These are phyloP conservation scores for Euplagia quadripunctaria DNA, from an alignment of 2,888 invertebrate species.

Conservation along the genomic window DNA sequence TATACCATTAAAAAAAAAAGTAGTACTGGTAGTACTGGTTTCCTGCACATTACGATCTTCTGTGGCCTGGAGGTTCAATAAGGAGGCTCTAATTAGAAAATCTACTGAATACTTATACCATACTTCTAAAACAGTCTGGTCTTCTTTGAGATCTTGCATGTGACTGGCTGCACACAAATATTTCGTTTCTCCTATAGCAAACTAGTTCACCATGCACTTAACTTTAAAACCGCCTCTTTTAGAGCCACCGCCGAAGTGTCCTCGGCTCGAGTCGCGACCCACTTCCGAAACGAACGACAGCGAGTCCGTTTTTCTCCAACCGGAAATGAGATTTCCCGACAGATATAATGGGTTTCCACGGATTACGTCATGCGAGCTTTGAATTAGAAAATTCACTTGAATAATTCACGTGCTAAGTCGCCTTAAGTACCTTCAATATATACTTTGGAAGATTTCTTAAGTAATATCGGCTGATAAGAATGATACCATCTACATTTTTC, in stretches of 20 bases:
- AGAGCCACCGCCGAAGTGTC: constrained; percentile 41
- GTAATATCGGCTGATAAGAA: background rate
- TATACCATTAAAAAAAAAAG: too few relatives aligned
- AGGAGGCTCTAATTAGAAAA: too few relatives aligned
- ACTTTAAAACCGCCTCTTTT: constrained; percentile 31
- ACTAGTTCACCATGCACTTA: constrained; percentile 8
- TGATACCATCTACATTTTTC: background rate
- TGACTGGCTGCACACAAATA: background rate
- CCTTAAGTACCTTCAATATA: constrained; percentile 38
- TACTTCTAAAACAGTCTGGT: background rate
- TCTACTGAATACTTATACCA: background rate
- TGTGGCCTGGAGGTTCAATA: too few relatives aligned
- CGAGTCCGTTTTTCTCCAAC: constrained; percentile 77
- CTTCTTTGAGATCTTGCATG: background rate
- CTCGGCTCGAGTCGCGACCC: constrained; percentile 67
- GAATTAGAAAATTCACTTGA: constrained; percentile 65
- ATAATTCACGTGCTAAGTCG: constrained; percentile 57
- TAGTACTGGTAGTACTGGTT: too few relatives aligned
- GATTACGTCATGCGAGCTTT: constrained; percentile 78
- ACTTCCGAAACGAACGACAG: constrained; percentile 65
- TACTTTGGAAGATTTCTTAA: constrained; percentile 21
- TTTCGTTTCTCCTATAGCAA: constrained; percentile 5
- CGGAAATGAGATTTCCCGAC: constrained; percentile 84
- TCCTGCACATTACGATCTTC: too few relatives aligned
- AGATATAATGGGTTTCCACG: constrained; percentile 81